Evolutionary conservation across 2,888 invertebrate genomes (phyloP), one percentile per base, ranked within the genome.

Genomic region (Andrena hattorfiana): DNA sequence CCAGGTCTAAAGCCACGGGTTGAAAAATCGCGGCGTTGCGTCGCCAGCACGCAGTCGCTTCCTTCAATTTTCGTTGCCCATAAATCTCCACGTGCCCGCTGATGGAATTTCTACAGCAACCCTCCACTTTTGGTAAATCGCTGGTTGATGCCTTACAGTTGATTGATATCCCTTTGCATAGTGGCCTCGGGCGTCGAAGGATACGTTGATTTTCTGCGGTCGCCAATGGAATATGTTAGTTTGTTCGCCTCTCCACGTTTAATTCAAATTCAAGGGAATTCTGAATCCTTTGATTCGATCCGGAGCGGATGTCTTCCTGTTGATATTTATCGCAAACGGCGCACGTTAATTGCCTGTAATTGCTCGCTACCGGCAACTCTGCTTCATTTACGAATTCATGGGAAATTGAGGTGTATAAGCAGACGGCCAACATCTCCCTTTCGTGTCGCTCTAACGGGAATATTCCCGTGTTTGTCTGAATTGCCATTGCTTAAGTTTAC

Each of bases 11-110:
- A 35, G 56, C 56, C 23, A 0, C 1, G 26, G 67, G 23, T 51
- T 76, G 85, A 84, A 87, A 87, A 81, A 81, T 81, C 60, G 42
- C 42, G 13, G 51, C 42, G 20, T 26, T 59, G 51, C 80, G 80
- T 79, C 81, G 54, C 69, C 66, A 54, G 56, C 79, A 62, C 64
- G 59, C 70, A 60, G 74, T 59, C 35, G 26, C 28, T 70, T 73
- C 32, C 73, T 79, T 74, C 80, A 66, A 82, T 82, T 74, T 70
- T 79, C 80, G 62, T 67, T 51, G 30, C 8, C 54, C 69, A 74
- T 79, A 74, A 81, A 81, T 81, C 81, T 62, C 30, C 13, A 10
- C 59, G 28, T 26, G 13, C 16, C n/a, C 2, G 16, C 42, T 16
- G 30, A 54, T 48, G 32, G 26, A 64, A 68, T 63, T 48, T 62